Evolutionary conservation across 2,113 vertebrate genomes (phyloP).

Genomic region (Triplophysa siluroides): DNA sequence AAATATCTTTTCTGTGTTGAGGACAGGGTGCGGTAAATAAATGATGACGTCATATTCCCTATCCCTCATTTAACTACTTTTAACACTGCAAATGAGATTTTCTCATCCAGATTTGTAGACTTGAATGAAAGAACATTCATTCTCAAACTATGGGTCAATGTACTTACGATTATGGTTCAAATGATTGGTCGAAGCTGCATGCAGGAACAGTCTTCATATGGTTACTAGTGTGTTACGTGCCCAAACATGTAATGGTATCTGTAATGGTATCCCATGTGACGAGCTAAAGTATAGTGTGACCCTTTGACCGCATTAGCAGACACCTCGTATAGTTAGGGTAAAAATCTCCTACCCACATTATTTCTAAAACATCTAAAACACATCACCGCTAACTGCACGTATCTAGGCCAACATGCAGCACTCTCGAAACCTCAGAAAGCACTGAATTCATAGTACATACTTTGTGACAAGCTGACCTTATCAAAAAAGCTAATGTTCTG

Average conservation of each 20-base stretch:
- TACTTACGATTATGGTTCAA: conserved; percentile 10
- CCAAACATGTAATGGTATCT: conserved; percentile 20
- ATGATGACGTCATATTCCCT: no score
- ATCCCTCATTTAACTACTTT: no score
- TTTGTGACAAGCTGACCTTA: conserved; percentile 1
- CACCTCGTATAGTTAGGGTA: conserved; percentile 3
- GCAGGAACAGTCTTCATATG: not conserved
- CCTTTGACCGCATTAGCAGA: conserved; percentile 15
- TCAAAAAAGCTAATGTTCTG: conserved; percentile 9
- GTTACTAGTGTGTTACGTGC: not conserved
- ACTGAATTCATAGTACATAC: conserved; percentile 6
- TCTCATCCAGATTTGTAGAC: not conserved
- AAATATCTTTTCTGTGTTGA: no score
- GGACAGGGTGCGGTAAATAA: no score
- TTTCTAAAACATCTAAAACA: not conserved
- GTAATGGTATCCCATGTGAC: conserved; percentile 19
- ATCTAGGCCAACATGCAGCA: not conserved
- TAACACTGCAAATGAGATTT: not conserved
- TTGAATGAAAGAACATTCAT: not conserved
- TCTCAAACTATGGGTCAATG: not conserved
- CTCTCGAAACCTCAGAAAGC: conserved; percentile 5
- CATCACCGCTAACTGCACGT: not conserved
- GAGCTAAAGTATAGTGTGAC: conserved; percentile 7
- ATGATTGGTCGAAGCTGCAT: not conserved
- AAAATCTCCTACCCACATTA: not conserved